These are phyloP conservation scores for Phoenicopterus ruber DNA, from an alignment of 2,113 vertebrate genomes.

Conservation along the genomic window DNA sequence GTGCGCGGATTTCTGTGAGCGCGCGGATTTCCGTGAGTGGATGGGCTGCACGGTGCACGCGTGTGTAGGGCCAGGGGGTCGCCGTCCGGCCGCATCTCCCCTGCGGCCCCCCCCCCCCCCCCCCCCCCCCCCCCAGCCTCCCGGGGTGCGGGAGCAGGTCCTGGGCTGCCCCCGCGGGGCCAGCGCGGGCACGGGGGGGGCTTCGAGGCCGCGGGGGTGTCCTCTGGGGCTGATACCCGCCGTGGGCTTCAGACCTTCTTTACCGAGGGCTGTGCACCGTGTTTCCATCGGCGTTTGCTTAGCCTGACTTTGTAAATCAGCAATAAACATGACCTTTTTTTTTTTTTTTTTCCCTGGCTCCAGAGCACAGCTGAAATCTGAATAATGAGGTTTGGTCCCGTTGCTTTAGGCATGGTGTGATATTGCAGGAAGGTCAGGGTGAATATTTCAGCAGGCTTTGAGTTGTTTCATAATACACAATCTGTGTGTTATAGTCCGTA, in stretches of 20 bases:
- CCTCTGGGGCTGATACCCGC: neutral
- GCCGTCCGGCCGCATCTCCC: neutral
- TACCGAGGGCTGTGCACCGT: accelerated
- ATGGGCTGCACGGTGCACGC: neutral
- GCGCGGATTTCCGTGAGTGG: neutral
- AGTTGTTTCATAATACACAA: neutral
- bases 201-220: neutral
- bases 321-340: neutral
- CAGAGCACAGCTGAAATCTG: neutral
- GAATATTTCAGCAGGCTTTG: neutral
- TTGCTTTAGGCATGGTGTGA: neutral
- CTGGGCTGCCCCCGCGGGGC: neutral
- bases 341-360: neutral
- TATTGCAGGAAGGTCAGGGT: neutral
- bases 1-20: no score
- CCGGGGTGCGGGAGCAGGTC: accelerated
- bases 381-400: neutral
- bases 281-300: neutral
- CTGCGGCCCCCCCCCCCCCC: accelerated
- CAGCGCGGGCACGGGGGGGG: neutral
- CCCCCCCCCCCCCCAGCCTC: no score
- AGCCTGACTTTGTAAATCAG: neutral
- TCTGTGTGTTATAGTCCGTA: neutral
- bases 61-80: neutral
- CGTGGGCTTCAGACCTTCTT: no score